Evolutionary conservation across 2,888 invertebrate species (phyloP), one percentile per base, ranked within the genome.

Genomic region (Lydus trimaculatus): DNA sequence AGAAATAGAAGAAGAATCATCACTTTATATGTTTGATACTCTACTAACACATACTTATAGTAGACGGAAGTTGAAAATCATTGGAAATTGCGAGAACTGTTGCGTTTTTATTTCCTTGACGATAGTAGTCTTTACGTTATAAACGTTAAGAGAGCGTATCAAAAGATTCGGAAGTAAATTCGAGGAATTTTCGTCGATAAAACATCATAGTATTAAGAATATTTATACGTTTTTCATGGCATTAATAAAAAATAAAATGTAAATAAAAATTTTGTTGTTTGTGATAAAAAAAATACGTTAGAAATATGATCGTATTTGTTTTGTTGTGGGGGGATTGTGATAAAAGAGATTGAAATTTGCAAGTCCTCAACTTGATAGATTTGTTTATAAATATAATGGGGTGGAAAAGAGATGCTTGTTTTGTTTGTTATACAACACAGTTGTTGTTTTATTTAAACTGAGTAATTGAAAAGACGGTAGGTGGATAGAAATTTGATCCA

Each of bases 11-110:
- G 48, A 20, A 3, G 25, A 28, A 23, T 31, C 60, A 60, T 31
- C 31, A 60, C 31, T 60, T 60, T 31, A n/a, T 33, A 17, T 31
- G 4, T 13, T 5, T 31, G 43, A 36, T 36, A 31, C n/a, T n/a
- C n/a, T n/a, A n/a, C 60, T 36, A 36, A 20, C 48, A 48, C 48
- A 20, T 9, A 20, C 20, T 2, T 20, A 48, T 20, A 9, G 48
- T 9, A 23, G 20, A 20, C 48, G 48, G 60, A 60, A 60, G 36
- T 36, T 60, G 60, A n/a, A 60, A 60, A 60, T 60, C 60, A 31
- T 60, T 23, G 60, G 60, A 33, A n/a, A 33, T 60, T 31, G 17
- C 31, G 17, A 33, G 60, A 60, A 60, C 15, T 31, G 25, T 60
- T 60, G 31, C 60, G 31, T 20, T 60, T n/a, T 60, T 60, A 31